Evolutionary conservation across 2,888 invertebrate genomes (phyloP), one percentile per base, ranked within the genome.

Genomic region (Rotaria magnacalcarata): DNA sequence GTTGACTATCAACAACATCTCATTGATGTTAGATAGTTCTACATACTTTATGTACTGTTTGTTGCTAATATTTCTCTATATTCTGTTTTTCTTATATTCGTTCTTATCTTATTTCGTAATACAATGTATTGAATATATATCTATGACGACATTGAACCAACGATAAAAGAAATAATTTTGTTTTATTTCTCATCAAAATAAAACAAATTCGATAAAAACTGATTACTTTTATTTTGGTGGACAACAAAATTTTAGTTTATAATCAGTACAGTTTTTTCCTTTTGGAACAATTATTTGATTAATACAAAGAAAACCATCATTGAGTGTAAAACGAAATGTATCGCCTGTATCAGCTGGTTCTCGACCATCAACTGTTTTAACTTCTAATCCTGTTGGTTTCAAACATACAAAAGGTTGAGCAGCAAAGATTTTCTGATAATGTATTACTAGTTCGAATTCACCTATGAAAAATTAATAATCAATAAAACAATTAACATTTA

Each of bases 381-480:
- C 74, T 74, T 74, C 74, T 74, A 74, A 74, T 41, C 41, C 74
- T 74, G 74, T 74, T 74, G 74, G 41, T 11, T 74, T 74, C 41
- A 19, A 43, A 74, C 74, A 74, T 74, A 43, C 41, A 41, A 74
- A 74, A 21, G 41, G 21, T 74, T 74, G 74, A 41, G 41, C 74
- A 21, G 41, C 41, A 21, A 74, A 74, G 8, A 74, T 21, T 10
- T 74, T 43, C 21, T 74, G 43, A 74, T 74, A 74, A 41, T 74
- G 74, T 74, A 41, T 21, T 41, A 74, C 74, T 41, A 74, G 10
- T 41, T 74, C 74, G n/a, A 74, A 74, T 74, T 74, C 74, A 74
- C 41, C 74, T 74, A 67, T 5, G 10, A 58, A 58, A 8, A 24
- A 27, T 11, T 14, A 8, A 67, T 27, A 67, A 67, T 19, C n/a